Conservation (phyloP, 2,113 vertebrate species). For the Perccottus glenii region DNA sequence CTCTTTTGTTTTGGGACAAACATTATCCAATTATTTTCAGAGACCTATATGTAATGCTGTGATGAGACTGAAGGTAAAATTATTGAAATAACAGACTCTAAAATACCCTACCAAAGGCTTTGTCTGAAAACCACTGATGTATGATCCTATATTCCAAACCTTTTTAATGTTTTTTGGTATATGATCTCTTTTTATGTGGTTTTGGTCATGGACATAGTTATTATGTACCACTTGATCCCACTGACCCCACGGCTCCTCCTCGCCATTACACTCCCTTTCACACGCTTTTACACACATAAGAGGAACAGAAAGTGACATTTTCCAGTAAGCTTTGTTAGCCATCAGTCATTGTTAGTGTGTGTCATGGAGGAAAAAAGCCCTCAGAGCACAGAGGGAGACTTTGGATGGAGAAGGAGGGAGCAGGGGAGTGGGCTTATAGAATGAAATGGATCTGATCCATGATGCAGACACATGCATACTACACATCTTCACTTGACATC, state of each 20-base stretch:
- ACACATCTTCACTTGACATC: not conserved
- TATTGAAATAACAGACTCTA: not conserved
- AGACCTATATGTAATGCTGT: constrained; percentile 9
- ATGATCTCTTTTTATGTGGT: not conserved
- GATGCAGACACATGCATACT: not conserved
- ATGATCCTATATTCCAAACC: not conserved
- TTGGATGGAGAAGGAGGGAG: constrained; percentile 21
- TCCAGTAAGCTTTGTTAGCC: constrained; percentile 62
- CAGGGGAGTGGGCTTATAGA: constrained; percentile 17
- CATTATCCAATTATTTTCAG: constrained; percentile 6
- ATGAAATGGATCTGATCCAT: constrained; percentile 20
- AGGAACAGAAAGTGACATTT: constrained; percentile 61
- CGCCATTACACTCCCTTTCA: not conserved
- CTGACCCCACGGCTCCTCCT: not conserved
- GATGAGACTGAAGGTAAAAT: constrained; percentile 17
- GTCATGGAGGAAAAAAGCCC: constrained; percentile 51
- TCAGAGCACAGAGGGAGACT: constrained; percentile 36
- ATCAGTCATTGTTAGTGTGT: constrained; percentile 73
- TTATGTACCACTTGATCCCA: constrained; percentile 31
- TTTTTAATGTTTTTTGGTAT: not conserved
- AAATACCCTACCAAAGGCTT: constrained; percentile 5
- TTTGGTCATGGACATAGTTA: not conserved
- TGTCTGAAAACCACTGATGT: not conserved
- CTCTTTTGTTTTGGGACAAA: not conserved
- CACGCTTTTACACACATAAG: constrained; percentile 52